Base-by-base conservation (phyloP, 1,140 invertebrate genomes). In the Parasteatoda tepidariorum region DNA sequence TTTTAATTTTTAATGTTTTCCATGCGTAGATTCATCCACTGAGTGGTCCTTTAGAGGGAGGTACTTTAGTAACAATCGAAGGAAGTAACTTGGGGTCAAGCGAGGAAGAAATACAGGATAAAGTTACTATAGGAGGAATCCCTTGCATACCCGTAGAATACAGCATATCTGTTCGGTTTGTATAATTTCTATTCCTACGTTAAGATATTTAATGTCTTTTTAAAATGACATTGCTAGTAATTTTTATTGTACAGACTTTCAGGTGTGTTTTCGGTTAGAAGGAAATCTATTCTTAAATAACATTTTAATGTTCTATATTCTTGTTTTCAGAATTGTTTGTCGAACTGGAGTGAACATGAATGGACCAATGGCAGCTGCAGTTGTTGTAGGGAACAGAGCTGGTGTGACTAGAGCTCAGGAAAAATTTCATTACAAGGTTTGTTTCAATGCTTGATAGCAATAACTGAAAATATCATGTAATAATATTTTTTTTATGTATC, bases 1-100 rank as follows among this genome's bases (percentile, higher is more conserved):
- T n/a, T n/a, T n/a, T n/a, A n/a, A n/a, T n/a, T 28, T 31, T 2
- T 31, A 2, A 11, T 33, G 82, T 70, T 70, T 81, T 9, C 31
- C 18, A 62, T 74, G 3, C 87, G n/a, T n/a, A 94, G 93, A 97
- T 99, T 85, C 95, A 94, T 88, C 98, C 98, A 0, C 88, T 96
- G 28, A 96, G 94, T 88, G 98, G 98, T 15, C 98, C 97, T 11
- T 93, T 97, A 66, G 95, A 98, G 91, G 98, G 98, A 31, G 98
- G 98, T 1, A 99, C 98, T 26, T 88, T 96, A 38, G 93, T 99
- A 0, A 98, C 96, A 7, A 98, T 99, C 79, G 94, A 95, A 90
- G 98, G 98, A 7, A 95, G 95, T 87, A 98, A 99, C 91, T 91
- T 99, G 30, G 98, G 98, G 0, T 91, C 97, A 66, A 93, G 93